Evolutionary conservation across 2,888 invertebrate species (phyloP).

Genomic region (Neoscelio sp.): DNA sequence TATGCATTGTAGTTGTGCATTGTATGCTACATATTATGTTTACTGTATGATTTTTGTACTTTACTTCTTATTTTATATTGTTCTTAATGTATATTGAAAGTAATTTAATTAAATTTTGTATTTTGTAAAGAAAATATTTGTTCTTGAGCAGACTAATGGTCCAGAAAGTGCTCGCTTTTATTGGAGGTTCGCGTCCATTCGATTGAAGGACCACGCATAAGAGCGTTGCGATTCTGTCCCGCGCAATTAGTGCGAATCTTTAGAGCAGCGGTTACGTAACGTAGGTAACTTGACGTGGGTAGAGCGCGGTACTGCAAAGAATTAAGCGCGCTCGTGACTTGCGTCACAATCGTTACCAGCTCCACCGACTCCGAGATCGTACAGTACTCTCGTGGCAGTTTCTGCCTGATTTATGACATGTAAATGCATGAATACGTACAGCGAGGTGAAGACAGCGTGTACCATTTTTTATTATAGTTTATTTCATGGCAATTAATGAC

Average conservation of each 20-base stretch:
- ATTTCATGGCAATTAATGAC: no score
- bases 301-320: slow-evolving; percentile 38
- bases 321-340: slow-evolving; percentile 54
- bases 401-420: slow-evolving; percentile 25
- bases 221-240: slow-evolving; percentile 31
- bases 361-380: slow-evolving; percentile 30
- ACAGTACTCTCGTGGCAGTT: slow-evolving; percentile 15
- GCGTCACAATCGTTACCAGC: slow-evolving; percentile 46
- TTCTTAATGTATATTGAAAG: no score
- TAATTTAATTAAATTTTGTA: no score
- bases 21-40: no score
- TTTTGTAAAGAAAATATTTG: no score
- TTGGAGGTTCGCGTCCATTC: no score
- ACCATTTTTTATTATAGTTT: not conserved
- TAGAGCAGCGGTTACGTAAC: slow-evolving; percentile 43
- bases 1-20: no score
- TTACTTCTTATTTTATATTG: no score
- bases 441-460: slow-evolving; percentile 9
- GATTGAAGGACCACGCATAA: slow-evolving; percentile 4
- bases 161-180: no score
- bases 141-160: no score
- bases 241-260: slow-evolving; percentile 56
- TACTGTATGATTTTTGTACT: no score
- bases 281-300: slow-evolving; percentile 54
- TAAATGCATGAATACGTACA: slow-evolving; percentile 7